Conservation (phyloP, 2,888 invertebrate species). For the Cryptus armator region DNA sequence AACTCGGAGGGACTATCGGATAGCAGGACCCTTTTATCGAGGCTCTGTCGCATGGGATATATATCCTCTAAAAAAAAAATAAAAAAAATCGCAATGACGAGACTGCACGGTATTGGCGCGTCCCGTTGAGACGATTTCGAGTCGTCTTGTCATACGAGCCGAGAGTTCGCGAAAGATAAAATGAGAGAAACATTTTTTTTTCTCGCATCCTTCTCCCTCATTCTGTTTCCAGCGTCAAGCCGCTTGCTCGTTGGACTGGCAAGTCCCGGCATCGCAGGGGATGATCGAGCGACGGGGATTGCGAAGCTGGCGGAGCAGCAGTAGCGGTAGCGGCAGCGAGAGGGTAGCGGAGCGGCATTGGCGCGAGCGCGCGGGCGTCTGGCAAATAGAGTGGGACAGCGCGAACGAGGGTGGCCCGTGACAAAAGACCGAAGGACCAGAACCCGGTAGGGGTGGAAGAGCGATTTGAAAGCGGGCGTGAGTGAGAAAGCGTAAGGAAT, state of each 20-base stretch:
- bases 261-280: conserved; percentile 57
- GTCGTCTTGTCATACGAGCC: conserved; percentile 54
- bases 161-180: conserved; percentile 26
- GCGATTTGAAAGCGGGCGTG: conserved; percentile 67
- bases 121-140: conserved; percentile 63
- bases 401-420: conserved; percentile 82
- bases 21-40: conserved; percentile 66
- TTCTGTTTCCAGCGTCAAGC: conserved; percentile 9
- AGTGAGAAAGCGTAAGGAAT: conserved; percentile 66
- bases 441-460: conserved; percentile 72
- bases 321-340: conserved; percentile 80
- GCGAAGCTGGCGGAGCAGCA: conserved; percentile 82
- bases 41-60: conserved; percentile 38
- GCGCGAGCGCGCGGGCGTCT: conserved; percentile 74
- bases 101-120: conserved; percentile 28
- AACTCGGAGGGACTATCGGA: conserved; percentile 38
- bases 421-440: conserved; percentile 82
- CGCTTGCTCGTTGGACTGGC: conserved; percentile 34
- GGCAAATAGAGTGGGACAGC: conserved; percentile 83
- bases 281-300: conserved; percentile 61
- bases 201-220: conserved; percentile 48
- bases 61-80: neutral
- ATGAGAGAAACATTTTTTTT: conserved; percentile 11
- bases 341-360: conserved; percentile 28
- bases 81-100: conserved; percentile 49